A percentile compares a stretch with the other conserved stretches of the same genome.
These are phyloP conservation scores for Mastomys natalensis DNA, from an alignment of 2,113 vertebrate genomes.

Conservation along the genomic window DNA sequence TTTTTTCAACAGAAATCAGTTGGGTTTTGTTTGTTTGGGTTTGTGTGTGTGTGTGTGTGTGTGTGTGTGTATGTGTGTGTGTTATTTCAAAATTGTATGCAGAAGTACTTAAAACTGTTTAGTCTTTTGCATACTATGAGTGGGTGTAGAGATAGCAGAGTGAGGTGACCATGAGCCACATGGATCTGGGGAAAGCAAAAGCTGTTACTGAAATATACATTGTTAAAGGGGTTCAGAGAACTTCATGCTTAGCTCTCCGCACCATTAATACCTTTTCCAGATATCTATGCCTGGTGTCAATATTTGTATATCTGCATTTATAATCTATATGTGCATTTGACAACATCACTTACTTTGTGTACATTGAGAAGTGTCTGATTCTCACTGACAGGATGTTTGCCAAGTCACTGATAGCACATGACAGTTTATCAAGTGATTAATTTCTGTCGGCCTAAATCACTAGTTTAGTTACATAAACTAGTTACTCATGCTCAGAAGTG, in stretches of 20 bases:
- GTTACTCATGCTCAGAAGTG: slow-evolving; percentile 73
- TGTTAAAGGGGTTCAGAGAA: slow-evolving; percentile 80
- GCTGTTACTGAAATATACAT: slow-evolving; percentile 75
- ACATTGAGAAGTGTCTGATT: slow-evolving; percentile 80
- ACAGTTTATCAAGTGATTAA: slow-evolving; percentile 74
- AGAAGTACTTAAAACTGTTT: slow-evolving; percentile 81
- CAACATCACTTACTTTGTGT: slow-evolving; percentile 52
- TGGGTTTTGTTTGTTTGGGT: background rate
- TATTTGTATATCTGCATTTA: background rate
- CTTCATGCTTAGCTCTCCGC: slow-evolving; percentile 80
- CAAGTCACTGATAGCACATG: slow-evolving; percentile 70
- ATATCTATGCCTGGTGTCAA: background rate
- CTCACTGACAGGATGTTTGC: slow-evolving; percentile 79
- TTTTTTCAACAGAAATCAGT: slow-evolving; percentile 72
- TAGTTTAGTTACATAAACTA: slow-evolving; percentile 64
- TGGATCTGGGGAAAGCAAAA: slow-evolving; percentile 73
- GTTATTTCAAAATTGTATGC: slow-evolving; percentile 82
- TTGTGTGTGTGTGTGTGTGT: too few relatives aligned
- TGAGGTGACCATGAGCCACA: slow-evolving; percentile 83
- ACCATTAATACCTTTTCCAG: slow-evolving; percentile 79
- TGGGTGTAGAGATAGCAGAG: slow-evolving; percentile 79
- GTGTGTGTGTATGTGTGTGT: background rate
- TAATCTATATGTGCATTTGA: background rate
- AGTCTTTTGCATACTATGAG: slow-evolving; percentile 82
- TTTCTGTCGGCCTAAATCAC: slow-evolving; percentile 68